A percentile compares a stretch with the other conserved stretches of the same genome.
phyloP scores from a whole-genome alignment of 1,140 invertebrate species.

The Paraescarpia echinospica region DNA sequence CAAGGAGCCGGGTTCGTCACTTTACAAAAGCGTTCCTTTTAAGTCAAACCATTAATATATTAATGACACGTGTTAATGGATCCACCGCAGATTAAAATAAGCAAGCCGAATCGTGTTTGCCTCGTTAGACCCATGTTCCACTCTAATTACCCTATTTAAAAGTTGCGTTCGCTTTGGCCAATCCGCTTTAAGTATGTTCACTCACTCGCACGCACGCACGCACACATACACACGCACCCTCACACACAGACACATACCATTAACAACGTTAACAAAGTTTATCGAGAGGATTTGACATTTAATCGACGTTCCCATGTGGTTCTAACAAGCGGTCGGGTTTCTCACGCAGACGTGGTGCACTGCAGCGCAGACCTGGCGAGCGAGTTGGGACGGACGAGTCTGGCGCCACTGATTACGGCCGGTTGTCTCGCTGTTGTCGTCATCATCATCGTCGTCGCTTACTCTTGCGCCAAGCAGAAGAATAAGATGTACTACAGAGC shows the following conservation, averaged over 20 bases:
- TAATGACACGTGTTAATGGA: too few relatives aligned
- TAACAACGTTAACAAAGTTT: neutral
- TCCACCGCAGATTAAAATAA: too few relatives aligned
- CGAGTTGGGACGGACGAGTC: neutral
- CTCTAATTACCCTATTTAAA: too few relatives aligned
- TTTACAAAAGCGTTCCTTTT: too few relatives aligned
- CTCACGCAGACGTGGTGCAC: neutral
- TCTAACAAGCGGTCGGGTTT: neutral
- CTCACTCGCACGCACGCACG: too few relatives aligned
- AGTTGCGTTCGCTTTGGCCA: too few relatives aligned
- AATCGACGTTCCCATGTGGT: neutral
- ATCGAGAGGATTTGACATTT: neutral
- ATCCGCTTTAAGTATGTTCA: too few relatives aligned
- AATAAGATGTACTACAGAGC: neutral
- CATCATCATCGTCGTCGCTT: neutral
- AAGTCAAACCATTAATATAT: too few relatives aligned
- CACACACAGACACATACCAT: too few relatives aligned
- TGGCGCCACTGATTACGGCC: neutral
- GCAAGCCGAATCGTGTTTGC: too few relatives aligned
- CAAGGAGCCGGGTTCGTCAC: neutral
- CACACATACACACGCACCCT: too few relatives aligned
- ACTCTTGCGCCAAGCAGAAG: neutral
- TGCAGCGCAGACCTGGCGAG: neutral
- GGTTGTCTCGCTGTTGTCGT: neutral
- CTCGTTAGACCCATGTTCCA: too few relatives aligned